These are phyloP conservation scores for Lithophane semibrunnea DNA, from an alignment of 2,888 invertebrate species.

Conservation along the genomic window DNA sequence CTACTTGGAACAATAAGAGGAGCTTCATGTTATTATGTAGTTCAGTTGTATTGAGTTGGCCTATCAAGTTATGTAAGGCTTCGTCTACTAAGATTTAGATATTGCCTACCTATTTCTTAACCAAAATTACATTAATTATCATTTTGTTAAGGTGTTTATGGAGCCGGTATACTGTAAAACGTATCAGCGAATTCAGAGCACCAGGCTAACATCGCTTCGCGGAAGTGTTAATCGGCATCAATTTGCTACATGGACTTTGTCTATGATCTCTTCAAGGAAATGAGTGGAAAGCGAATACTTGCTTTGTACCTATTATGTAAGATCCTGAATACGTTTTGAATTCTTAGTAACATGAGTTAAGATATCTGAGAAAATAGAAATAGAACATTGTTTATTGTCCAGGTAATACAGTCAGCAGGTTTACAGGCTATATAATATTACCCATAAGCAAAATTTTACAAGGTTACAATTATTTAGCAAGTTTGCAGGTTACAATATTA, in stretches of 20 bases:
- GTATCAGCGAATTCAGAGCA: neutral
- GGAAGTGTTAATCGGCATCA: neutral
- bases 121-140: neutral
- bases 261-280: neutral
- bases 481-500: no score
- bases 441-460: no score
- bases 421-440: no score
- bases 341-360: neutral
- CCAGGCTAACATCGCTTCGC: neutral
- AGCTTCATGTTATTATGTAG: neutral
- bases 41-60: slow-evolving; percentile 2
- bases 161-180: neutral
- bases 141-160: neutral
- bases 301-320: neutral
- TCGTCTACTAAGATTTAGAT: neutral
- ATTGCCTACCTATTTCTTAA: neutral
- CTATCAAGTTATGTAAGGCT: neutral
- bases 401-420: no score
- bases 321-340: neutral
- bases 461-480: no score
- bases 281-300: neutral
- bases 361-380: neutral
- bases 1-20: slow-evolving; percentile 7
- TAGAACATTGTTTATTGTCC: no score
- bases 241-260: neutral